These are phyloP conservation scores for Dusona sp. DNA, from an alignment of 2,888 invertebrate species.

Conservation along the genomic window DNA sequence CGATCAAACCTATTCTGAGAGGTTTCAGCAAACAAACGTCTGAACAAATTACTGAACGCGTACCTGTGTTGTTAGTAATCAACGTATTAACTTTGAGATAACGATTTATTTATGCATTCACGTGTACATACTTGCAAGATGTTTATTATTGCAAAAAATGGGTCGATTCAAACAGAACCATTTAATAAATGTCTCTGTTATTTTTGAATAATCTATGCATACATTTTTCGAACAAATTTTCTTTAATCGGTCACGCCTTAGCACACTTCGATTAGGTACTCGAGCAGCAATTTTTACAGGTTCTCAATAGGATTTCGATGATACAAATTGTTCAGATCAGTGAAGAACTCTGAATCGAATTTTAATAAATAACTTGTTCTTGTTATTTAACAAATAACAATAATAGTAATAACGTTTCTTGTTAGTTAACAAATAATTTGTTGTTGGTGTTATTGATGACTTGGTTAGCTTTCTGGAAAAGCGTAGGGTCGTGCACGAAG, in stretches of 20 bases:
- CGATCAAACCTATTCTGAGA: not conserved
- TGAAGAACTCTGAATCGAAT: too few relatives aligned
- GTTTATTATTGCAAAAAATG: not conserved
- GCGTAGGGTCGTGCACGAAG: too few relatives aligned
- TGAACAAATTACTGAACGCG: not conserved
- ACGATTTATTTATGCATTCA: not conserved
- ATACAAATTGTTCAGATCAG: too few relatives aligned
- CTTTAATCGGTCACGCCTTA: not conserved
- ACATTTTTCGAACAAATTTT: not conserved
- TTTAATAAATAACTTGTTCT: too few relatives aligned
- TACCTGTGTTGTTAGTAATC: not conserved
- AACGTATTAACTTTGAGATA: not conserved
- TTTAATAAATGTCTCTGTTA: not conserved
- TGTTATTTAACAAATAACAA: too few relatives aligned
- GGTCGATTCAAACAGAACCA: not conserved
- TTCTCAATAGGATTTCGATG: too few relatives aligned
- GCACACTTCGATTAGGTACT: too few relatives aligned
- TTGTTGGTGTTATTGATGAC: too few relatives aligned
- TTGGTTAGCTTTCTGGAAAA: too few relatives aligned
- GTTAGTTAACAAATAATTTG: too few relatives aligned
- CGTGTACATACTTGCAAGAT: not conserved
- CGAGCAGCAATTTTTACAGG: not conserved
- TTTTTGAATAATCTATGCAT: not conserved
- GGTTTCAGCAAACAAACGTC: not conserved
- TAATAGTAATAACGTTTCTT: too few relatives aligned